Evolutionary conservation across 2,888 invertebrate genomes (phyloP).

Genomic region (Folsomia candida): DNA sequence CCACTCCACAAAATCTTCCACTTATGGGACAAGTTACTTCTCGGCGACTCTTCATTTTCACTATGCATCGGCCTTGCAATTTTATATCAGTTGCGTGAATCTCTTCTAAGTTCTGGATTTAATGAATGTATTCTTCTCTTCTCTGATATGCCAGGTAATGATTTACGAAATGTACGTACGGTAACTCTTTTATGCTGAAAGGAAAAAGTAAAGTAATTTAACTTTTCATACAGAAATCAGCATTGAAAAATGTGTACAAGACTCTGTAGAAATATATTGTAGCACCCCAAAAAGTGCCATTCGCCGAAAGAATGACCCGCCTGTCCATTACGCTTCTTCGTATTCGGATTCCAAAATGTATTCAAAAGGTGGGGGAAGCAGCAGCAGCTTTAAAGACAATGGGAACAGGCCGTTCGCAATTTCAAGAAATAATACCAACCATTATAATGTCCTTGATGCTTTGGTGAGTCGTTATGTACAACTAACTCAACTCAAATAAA

Average conservation of each 20-base stretch:
- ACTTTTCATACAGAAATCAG: constrained; percentile 75
- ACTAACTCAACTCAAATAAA: too few species aligned
- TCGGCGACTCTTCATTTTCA: constrained; percentile 90
- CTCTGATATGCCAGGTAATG: constrained; percentile 83
- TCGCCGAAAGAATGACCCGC: constrained; percentile 71
- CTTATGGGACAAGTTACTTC: constrained; percentile 92
- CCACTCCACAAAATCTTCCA: constrained; percentile 96
- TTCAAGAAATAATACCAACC: neutral
- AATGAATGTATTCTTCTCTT: constrained; percentile 97
- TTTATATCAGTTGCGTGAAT: constrained; percentile 78
- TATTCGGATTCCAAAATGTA: neutral
- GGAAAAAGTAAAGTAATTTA: neutral
- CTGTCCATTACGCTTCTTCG: neutral
- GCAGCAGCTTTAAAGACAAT: neutral
- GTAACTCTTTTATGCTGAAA: neutral
- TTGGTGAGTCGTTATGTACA: too few species aligned
- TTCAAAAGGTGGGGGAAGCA: neutral
- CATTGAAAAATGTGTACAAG: constrained; percentile 85
- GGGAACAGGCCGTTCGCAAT: neutral
- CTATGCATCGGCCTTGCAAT: constrained; percentile 92
- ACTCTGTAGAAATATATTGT: constrained; percentile 80
- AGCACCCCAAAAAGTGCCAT: constrained; percentile 85
- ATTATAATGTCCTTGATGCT: neutral
- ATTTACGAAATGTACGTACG: neutral
- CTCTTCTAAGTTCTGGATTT: constrained; percentile 84